Percentiles rank a stretch among this genome's conserved stretches.
Conservation (phyloP, 2,888 invertebrate species). For the Sesamia inferens region DNA sequence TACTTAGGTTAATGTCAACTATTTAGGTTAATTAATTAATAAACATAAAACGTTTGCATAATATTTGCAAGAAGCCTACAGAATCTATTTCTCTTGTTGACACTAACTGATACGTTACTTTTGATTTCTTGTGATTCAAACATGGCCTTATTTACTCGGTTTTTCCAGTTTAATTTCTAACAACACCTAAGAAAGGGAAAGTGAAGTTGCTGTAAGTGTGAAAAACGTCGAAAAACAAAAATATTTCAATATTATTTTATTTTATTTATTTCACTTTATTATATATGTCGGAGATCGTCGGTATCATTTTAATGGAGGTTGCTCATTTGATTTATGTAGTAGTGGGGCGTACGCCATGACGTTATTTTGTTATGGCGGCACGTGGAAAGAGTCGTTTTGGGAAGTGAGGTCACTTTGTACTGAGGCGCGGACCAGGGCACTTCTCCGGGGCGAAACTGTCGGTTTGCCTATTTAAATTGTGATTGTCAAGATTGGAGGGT, state of each 20-base stretch:
- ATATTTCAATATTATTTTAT: not conserved
- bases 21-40: not conserved
- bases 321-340: no score
- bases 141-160: not conserved
- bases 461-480: no score
- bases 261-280: no score
- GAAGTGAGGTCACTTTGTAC: no score
- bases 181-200: not conserved
- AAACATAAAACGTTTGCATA: conserved; percentile 19
- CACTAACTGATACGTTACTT: not conserved
- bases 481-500: no score
- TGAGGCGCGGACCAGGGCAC: no score
- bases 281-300: no score
- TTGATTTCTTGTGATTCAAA: not conserved
- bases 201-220: not conserved
- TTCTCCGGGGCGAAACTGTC: no score
- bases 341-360: no score
- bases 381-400: no score
- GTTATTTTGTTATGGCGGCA: no score
- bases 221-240: not conserved
- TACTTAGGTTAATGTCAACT: not conserved
- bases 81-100: conserved; percentile 1
- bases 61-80: conserved; percentile 4
- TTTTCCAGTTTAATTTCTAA: not conserved
- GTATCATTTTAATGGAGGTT: no score